Percentiles rank a stretch among this genome's conserved stretches.
Evolutionary conservation across 2,797 vertebrate genomes (phyloP).

Genomic region (Eulemur mongoz): DNA sequence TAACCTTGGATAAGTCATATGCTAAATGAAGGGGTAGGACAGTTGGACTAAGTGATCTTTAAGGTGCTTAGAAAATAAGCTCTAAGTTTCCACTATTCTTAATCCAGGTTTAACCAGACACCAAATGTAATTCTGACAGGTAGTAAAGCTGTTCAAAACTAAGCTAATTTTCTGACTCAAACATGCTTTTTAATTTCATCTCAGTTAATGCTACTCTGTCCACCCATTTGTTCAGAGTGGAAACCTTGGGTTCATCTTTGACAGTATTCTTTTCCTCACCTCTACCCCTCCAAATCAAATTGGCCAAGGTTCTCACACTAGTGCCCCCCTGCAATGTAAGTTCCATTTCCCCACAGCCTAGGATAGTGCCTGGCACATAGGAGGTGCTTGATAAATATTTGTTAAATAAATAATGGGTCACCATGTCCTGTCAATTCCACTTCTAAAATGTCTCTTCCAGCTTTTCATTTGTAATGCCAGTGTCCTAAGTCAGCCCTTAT

Average conservation of each 20-base stretch:
- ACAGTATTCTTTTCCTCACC: background rate
- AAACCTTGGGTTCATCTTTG: background rate
- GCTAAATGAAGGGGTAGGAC: background rate
- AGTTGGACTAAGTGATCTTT: background rate
- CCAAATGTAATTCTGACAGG: background rate
- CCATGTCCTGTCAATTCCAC: background rate
- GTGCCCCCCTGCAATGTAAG: background rate
- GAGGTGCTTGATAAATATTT: background rate
- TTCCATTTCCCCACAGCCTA: background rate
- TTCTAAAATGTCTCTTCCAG: background rate
- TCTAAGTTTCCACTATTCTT: background rate
- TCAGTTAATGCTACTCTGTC: background rate
- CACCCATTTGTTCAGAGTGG: background rate
- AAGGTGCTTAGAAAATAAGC: background rate
- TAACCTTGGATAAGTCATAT: background rate
- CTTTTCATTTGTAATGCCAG: background rate
- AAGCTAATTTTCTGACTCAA: background rate
- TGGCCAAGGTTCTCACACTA: background rate
- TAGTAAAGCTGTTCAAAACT: background rate
- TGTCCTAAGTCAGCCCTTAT: background rate
- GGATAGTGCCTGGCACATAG: background rate
- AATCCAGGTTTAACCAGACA: background rate
- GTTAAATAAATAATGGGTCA: background rate
- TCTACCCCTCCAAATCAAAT: background rate
- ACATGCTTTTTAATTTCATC: background rate